Percentiles rank a stretch among this genome's conserved stretches.
These are phyloP conservation scores for Dasypogon diadema DNA, from an alignment of 2,888 invertebrate species.

Conservation along the genomic window DNA sequence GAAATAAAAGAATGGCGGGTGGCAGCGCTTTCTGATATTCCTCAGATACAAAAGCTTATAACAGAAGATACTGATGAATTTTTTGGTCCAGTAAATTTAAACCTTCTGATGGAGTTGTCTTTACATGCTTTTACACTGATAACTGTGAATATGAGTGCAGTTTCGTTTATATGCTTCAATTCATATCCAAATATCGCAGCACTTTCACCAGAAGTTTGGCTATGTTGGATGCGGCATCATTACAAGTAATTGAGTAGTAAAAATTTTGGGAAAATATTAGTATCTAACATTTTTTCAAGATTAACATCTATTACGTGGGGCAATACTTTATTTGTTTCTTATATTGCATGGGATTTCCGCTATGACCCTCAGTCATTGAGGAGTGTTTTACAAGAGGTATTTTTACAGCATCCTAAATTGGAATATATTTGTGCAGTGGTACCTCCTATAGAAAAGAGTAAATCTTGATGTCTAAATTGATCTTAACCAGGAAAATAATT, in stretches of 20 bases:
- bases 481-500: neutral
- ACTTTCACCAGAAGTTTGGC: constrained; percentile 72
- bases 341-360: constrained; percentile 71
- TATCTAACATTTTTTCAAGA: neutral
- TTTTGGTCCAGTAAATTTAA: constrained; percentile 11
- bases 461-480: neutral
- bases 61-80: neutral
- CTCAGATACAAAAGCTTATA: neutral
- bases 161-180: constrained; percentile 65
- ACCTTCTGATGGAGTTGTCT: neutral
- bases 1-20: neutral
- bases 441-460: constrained; percentile 46
- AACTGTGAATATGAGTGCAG: constrained; percentile 59
- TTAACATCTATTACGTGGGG: neutral
- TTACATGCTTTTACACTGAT: constrained; percentile 46
- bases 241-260: constrained; percentile 68
- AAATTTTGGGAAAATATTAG: neutral
- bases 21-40: neutral
- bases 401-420: constrained; percentile 29
- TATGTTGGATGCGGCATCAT: constrained; percentile 71
- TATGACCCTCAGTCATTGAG: neutral
- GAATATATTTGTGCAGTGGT: constrained; percentile 48
- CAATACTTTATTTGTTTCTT: constrained; percentile 74
- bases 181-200: constrained; percentile 72
- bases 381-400: neutral